These are phyloP conservation scores for Drosophila fungiperda DNA, from an alignment of 2,888 invertebrate genomes.

Conservation along the genomic window DNA sequence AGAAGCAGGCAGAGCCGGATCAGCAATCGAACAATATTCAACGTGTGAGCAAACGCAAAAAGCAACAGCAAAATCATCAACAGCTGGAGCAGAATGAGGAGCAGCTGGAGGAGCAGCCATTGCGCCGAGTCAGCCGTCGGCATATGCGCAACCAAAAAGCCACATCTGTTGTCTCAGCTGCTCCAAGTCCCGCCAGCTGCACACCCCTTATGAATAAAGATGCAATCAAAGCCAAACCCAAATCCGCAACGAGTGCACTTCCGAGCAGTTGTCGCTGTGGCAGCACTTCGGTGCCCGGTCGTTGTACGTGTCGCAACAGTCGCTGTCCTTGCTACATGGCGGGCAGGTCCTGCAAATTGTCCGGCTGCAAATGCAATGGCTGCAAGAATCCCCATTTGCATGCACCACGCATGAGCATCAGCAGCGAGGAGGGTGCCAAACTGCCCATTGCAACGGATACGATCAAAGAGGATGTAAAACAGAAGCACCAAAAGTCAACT, in stretches of 20 bases:
- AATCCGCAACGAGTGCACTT: slow-evolving; percentile 87
- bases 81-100: background rate
- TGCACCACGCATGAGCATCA: slow-evolving; percentile 90
- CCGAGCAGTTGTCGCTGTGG: slow-evolving; percentile 91
- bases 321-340: slow-evolving; percentile 97
- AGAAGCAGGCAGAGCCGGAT: background rate
- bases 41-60: background rate
- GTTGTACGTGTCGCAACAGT: slow-evolving; percentile 97
- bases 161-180: background rate
- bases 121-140: background rate
- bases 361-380: slow-evolving; percentile 95
- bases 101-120: background rate
- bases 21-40: background rate
- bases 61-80: background rate
- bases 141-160: slow-evolving; percentile 32
- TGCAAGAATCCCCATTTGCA: slow-evolving; percentile 94
- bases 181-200: slow-evolving; percentile 1
- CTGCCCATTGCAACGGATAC: slow-evolving; percentile 15
- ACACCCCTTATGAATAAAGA: slow-evolving; percentile 10
- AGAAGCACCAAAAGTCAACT: background rate
- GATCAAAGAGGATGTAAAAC: background rate
- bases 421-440: slow-evolving; percentile 29
- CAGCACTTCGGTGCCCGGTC: slow-evolving; percentile 93
- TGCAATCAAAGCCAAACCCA: slow-evolving; percentile 70
- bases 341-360: slow-evolving; percentile 91